Evolutionary conservation across 2,797 vertebrate species (phyloP).

Genomic region (Macropus fuliginosus): DNA sequence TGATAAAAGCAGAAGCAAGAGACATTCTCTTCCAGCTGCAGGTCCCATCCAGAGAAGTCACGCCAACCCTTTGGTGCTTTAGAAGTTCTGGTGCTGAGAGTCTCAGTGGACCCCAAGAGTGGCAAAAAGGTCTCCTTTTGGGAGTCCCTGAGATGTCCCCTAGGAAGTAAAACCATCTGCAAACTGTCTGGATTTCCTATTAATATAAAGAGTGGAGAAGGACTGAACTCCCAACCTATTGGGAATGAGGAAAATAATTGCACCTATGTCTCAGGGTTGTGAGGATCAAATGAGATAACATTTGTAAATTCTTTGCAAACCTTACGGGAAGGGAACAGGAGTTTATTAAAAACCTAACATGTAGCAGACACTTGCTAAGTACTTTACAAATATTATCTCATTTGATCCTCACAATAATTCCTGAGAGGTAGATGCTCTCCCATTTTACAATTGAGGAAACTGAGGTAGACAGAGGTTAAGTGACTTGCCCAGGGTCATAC

Average conservation of each 20-base stretch:
- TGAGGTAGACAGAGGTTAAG: background rate
- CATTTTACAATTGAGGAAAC: background rate
- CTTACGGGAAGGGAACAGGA: background rate
- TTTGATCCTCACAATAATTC: background rate
- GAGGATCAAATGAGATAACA: background rate
- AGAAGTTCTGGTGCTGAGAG: background rate
- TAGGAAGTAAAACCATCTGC: background rate
- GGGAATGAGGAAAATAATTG: background rate
- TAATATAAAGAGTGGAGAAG: background rate
- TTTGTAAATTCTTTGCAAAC: background rate
- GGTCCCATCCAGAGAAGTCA: background rate
- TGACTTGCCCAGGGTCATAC: background rate
- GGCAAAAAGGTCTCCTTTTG: background rate
- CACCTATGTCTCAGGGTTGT: background rate
- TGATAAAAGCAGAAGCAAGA: background rate
- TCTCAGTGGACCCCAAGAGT: background rate
- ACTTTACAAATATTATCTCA: background rate
- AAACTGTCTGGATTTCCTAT: background rate
- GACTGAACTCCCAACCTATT: background rate
- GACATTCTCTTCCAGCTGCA: background rate
- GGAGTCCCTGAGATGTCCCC: background rate
- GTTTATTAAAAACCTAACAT: background rate
- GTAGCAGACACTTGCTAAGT: background rate
- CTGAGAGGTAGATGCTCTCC: background rate
- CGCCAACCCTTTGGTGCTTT: background rate